A percentile compares a stretch with the other conserved stretches of the same genome.
phyloP scores from a whole-genome alignment of 2,797 vertebrate genomes.

The Carduelis carduelis region DNA sequence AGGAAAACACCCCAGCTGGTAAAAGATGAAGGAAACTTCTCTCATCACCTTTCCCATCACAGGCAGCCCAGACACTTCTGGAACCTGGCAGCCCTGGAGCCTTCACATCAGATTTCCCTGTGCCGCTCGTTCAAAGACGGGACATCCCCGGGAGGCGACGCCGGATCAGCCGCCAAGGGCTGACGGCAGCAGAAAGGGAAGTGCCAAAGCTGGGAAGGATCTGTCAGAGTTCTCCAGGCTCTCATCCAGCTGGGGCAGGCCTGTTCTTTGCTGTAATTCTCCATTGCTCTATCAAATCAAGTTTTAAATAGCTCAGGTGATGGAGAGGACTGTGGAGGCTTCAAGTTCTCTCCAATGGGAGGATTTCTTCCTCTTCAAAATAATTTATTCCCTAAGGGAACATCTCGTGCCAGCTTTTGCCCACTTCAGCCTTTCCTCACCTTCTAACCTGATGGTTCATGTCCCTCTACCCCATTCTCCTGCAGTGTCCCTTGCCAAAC shows the following conservation, averaged over 20 bases:
- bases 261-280: neutral
- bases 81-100: neutral
- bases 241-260: neutral
- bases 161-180: neutral
- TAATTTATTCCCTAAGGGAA: neutral
- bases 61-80: neutral
- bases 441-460: neutral
- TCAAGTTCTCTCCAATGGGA: neutral
- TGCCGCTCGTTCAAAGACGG: neutral
- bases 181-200: neutral
- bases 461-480: neutral
- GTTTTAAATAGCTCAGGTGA: neutral
- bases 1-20: neutral
- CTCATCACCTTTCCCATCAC: neutral
- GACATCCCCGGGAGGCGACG: neutral
- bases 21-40: constrained; percentile 20
- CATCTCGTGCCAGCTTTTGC: neutral
- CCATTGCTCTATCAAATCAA: neutral
- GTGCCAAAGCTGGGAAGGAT: neutral
- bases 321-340: neutral
- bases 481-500: accelerated
- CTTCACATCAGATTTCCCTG: neutral
- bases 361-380: neutral
- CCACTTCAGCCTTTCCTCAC: neutral
- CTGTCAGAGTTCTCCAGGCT: neutral